Conservation (phyloP, 64 coral and sea anemone species). For the Pocillopora damicornis region DNA sequence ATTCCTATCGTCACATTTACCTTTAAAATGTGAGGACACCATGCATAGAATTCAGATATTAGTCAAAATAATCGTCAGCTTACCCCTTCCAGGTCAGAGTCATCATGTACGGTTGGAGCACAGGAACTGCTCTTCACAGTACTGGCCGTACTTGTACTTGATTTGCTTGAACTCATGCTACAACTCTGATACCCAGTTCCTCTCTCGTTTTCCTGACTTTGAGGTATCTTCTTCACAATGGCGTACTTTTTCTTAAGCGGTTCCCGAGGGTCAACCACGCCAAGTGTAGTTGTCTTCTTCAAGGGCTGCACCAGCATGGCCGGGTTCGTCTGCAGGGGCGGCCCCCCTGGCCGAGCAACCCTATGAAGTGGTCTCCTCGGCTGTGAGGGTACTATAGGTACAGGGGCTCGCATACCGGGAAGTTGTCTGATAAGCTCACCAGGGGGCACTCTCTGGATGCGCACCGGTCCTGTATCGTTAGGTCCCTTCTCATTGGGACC, state of each 20-base stretch:
- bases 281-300: constrained; percentile 80
- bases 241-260: constrained; percentile 93
- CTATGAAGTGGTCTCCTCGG: constrained; percentile 78
- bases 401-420: constrained; percentile 64
- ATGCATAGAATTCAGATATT: no score
- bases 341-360: constrained; percentile 45
- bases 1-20: no score
- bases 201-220: constrained; percentile 71
- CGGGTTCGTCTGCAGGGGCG: constrained; percentile 31
- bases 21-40: no score
- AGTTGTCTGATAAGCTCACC: constrained; percentile 58
- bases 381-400: constrained; percentile 82
- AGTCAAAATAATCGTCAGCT: neutral
- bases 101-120: constrained; percentile 60
- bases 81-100: constrained; percentile 76
- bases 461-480: neutral
- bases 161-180: constrained; percentile 87
- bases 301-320: constrained; percentile 70
- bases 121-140: constrained; percentile 94
- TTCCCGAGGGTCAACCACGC: constrained; percentile 46
- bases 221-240: constrained; percentile 87
- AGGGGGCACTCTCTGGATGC: constrained; percentile 32
- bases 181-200: constrained; percentile 65
- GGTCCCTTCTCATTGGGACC: constrained; percentile 34
- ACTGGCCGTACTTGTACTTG: constrained; percentile 98